Evolutionary conservation across 2,797 vertebrate genomes (phyloP), one percentile per base, ranked within the genome.

Genomic region (Rhinophrynus dorsalis): DNA sequence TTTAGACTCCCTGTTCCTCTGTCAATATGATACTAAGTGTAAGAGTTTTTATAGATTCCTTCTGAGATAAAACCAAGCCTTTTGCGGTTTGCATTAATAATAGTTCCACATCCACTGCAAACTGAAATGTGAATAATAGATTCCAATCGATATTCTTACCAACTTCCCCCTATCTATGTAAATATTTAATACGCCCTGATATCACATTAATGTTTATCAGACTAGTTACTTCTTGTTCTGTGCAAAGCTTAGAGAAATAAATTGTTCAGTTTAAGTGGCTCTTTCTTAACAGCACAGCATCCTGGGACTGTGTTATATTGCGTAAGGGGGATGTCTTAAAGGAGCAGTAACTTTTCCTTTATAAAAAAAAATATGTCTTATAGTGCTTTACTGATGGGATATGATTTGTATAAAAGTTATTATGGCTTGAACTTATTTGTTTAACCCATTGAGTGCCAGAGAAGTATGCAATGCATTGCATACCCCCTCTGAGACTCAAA

Each of bases 71-170:
- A 48, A 8, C 35, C 38, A 5, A 18, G 6, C 6, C 12, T 24
- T 48, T 26, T 17, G 5, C 30, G 27, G 6, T 40, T 29, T 32
- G n/a, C 44, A 62, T 55, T 69, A 67, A 27, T 23, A 32, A n/a
- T 38, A 35, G 1, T 20, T 29, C 44, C 27, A 24, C 51, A 64
- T 71, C 68, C 48, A 48, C 47, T 55, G 26, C 51, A 20, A 61
- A 10, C 29, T 32, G n/a, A 21, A 30, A 72, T 58, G 65, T 64
- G 58, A 72, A 72, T 72, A 65, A 72, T 65, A 58, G 24, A 58
- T 72, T 47, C 29, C 52, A 30, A 72, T 72, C 68, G 44, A 72
- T 72, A 56, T 24, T 21, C 50, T 29, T 24, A 32, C 32, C 51
- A 38, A 9, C 37, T 37, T 57, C 26, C 59, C n/a, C 30, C 26